A percentile compares a stretch with the other conserved stretches of the same genome.
These are phyloP conservation scores for Monopterus albus DNA, from an alignment of 2,113 vertebrate genomes.

Conservation along the genomic window DNA sequence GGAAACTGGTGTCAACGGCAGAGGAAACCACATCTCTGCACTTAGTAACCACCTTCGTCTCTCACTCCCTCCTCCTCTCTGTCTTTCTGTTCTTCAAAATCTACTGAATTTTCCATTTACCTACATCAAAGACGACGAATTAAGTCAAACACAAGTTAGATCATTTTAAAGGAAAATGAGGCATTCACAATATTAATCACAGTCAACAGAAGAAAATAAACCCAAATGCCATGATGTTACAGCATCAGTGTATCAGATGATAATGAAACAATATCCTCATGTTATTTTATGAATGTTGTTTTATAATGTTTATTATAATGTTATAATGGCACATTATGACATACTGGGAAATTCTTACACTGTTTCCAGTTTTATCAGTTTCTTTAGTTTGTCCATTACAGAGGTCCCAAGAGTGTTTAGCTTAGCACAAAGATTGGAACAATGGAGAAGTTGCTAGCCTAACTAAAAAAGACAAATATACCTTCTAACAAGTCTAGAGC, in stretches of 20 bases:
- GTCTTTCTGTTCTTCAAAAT: slow-evolving; percentile 14
- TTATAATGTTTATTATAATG: no score
- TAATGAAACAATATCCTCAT: neutral
- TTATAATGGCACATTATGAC: no score
- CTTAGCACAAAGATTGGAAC: neutral
- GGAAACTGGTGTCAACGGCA: slow-evolving; percentile 75
- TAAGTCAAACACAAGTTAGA: slow-evolving; percentile 2
- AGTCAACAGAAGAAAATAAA: slow-evolving; percentile 5
- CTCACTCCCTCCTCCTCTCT: slow-evolving; percentile 36
- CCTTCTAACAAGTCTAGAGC: neutral
- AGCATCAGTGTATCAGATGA: neutral
- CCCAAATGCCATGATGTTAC: neutral
- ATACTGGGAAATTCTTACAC: no score
- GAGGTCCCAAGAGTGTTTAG: neutral
- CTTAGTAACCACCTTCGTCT: slow-evolving; percentile 53
- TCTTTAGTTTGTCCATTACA: neutral
- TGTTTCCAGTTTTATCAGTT: neutral
- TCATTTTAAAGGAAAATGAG: slow-evolving; percentile 1
- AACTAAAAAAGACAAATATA: neutral
- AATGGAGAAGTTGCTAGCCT: neutral
- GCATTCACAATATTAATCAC: neutral
- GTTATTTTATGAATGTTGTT: no score
- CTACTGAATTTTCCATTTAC: slow-evolving; percentile 29
- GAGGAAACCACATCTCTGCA: slow-evolving; percentile 79
- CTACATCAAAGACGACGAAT: slow-evolving; percentile 32